phyloP scores from a whole-genome alignment of 2,113 vertebrate species.

The Hypomesus transpacificus region DNA sequence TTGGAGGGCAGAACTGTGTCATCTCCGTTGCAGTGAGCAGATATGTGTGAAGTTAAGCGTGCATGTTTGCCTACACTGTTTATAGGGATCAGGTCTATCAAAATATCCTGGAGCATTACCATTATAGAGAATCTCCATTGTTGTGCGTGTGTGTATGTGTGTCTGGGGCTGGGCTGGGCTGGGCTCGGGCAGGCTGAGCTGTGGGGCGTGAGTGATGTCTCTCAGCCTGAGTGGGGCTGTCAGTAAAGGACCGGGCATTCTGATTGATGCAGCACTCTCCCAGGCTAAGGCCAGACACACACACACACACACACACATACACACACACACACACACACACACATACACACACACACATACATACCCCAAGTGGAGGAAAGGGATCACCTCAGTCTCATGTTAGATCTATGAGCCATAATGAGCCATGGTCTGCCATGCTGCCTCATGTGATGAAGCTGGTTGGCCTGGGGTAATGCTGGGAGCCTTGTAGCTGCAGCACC shows the following conservation, averaged over 20 bases:
- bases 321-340: background rate
- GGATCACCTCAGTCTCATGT: constrained; percentile 47
- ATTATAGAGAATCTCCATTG: background rate
- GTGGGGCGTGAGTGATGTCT: constrained; percentile 5
- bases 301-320: background rate
- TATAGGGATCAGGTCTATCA: constrained; percentile 3
- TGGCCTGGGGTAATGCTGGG: constrained; percentile 23
- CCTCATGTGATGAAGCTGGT: constrained; percentile 43
- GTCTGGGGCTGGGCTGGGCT: background rate
- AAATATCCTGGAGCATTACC: constrained; percentile 18
- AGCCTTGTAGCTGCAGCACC: constrained; percentile 17
- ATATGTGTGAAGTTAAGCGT: background rate
- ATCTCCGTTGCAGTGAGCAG: background rate
- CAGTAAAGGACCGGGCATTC: background rate
- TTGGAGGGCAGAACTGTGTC: background rate
- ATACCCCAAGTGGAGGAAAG: constrained; percentile 36
- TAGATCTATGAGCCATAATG: constrained; percentile 41
- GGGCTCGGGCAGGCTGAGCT: background rate
- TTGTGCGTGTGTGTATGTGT: background rate
- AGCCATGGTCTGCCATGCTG: constrained; percentile 28
- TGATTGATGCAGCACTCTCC: constrained; percentile 27
- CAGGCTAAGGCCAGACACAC: background rate
- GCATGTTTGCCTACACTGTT: background rate
- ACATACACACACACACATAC: background rate
- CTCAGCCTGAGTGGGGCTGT: constrained; percentile 14